Conservation (phyloP, 1,140 invertebrate species). For the Drosophila oshimai region DNA sequence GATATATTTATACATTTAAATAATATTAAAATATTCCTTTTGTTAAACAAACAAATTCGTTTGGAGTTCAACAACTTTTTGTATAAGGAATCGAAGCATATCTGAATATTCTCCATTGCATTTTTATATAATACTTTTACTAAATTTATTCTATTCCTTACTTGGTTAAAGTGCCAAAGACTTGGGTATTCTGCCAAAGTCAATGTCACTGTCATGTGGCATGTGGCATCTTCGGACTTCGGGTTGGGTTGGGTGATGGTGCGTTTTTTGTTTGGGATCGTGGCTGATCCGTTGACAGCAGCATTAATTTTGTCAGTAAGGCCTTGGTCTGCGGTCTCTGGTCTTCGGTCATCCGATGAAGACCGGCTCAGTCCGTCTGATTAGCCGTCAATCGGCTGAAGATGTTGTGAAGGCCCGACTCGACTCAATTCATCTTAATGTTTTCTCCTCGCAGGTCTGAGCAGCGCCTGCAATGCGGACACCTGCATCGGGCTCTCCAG, state of each 20-base stretch:
- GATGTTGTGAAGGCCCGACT: conserved; percentile 65
- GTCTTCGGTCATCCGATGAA: too few relatives aligned
- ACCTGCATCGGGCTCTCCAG: conserved; percentile 84
- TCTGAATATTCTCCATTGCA: too few relatives aligned
- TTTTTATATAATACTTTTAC: too few relatives aligned
- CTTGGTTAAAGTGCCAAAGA: not conserved
- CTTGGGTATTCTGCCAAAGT: not conserved
- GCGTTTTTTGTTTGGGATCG: conserved; percentile 22
- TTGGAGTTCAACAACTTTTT: too few relatives aligned
- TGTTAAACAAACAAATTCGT: too few relatives aligned
- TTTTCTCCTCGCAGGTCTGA: conserved; percentile 36
- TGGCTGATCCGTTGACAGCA: conserved; percentile 59
- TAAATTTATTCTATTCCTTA: too few relatives aligned
- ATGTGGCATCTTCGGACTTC: conserved; percentile 31
- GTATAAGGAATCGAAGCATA: too few relatives aligned
- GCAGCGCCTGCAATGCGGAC: conserved; percentile 82
- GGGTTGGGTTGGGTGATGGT: conserved; percentile 3
- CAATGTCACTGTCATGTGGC: conserved; percentile 20
- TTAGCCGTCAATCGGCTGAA: conserved; percentile 48
- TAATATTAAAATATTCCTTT: too few relatives aligned
- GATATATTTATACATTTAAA: too few relatives aligned
- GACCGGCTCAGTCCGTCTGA: conserved; percentile 28
- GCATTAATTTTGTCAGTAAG: conserved; percentile 53
- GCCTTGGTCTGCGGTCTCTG: not conserved
- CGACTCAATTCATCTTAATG: conserved; percentile 61